Percentiles rank a stretch among this genome's conserved stretches.
Evolutionary conservation across 2,797 vertebrate species (phyloP).

Genomic region (Peromyscus nudipes): DNA sequence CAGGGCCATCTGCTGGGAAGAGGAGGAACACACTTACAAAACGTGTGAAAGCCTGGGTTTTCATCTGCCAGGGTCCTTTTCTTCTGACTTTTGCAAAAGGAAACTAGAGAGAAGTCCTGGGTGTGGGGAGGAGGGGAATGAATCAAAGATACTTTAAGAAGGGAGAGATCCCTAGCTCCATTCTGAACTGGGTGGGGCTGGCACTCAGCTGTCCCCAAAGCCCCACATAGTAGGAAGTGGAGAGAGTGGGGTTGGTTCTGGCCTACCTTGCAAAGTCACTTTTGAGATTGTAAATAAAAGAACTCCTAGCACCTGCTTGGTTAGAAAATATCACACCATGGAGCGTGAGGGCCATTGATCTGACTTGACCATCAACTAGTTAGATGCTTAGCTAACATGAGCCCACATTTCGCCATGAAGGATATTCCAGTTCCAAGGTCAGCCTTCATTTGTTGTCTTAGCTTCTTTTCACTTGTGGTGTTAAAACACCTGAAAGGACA

Average conservation of each 20-base stretch:
- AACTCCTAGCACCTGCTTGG: not conserved
- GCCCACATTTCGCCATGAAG: fast-evolving
- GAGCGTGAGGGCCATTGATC: fast-evolving
- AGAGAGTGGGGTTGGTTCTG: not conserved
- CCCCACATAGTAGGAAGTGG: not conserved
- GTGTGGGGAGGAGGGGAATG: not conserved
- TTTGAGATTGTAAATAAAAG: too few relatives aligned
- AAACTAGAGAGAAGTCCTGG: not conserved
- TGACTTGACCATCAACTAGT: fast-evolving
- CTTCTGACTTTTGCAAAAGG: not conserved
- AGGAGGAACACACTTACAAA: too few relatives aligned
- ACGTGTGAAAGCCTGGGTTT: not conserved
- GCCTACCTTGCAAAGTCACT: too few relatives aligned
- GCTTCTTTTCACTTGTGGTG: not conserved
- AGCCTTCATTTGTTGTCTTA: not conserved
- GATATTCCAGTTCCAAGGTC: not conserved
- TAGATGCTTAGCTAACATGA: not conserved
- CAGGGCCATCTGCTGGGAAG: not conserved
- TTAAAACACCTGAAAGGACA: not conserved
- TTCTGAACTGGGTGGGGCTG: too few relatives aligned
- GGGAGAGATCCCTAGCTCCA: too few relatives aligned
- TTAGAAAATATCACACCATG: not conserved
- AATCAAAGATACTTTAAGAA: not conserved
- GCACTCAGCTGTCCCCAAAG: not conserved
- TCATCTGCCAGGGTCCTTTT: not conserved